Conservation (phyloP, 30 jellyfish, hydroid and myxozoan genomes). For the Aurelia coerulea region DNA sequence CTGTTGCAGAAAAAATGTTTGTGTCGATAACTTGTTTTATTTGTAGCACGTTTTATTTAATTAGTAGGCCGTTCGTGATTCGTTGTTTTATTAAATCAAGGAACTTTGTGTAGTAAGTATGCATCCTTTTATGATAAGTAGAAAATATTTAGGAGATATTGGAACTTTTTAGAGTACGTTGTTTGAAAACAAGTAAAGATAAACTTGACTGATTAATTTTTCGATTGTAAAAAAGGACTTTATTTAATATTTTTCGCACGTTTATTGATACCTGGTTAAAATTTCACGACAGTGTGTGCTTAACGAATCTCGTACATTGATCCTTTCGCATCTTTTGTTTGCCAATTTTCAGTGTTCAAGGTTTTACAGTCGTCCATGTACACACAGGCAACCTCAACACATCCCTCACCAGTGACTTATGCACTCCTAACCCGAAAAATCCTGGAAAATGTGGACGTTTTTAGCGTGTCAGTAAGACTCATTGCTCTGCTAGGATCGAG, state of each 20-base stretch:
- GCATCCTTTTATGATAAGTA: constrained; percentile 43
- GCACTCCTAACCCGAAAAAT: no score
- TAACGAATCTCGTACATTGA: no score
- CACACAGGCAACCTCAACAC: no score
- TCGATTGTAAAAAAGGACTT: constrained; percentile 56
- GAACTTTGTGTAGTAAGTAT: constrained; percentile 17
- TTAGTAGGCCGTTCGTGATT: neutral
- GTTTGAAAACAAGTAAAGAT: constrained; percentile 10
- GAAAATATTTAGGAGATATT: constrained; percentile 53
- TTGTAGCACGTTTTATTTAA: constrained; percentile 6
- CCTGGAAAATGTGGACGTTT: no score
- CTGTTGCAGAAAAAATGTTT: neutral
- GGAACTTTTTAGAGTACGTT: constrained; percentile 34
- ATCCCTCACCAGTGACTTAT: no score
- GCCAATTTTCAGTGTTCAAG: no score
- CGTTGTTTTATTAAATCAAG: constrained; percentile 31
- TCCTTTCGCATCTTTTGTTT: no score
- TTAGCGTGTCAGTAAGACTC: no score
- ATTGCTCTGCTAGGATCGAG: no score
- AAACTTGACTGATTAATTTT: constrained; percentile 23
- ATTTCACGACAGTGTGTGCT: no score
- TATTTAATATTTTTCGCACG: constrained; percentile 45
- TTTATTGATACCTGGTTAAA: neutral
- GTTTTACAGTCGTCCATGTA: no score
- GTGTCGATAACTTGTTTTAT: neutral